Conservation (phyloP, 2,888 invertebrate species). For the Mechanitis messenoides region DNA sequence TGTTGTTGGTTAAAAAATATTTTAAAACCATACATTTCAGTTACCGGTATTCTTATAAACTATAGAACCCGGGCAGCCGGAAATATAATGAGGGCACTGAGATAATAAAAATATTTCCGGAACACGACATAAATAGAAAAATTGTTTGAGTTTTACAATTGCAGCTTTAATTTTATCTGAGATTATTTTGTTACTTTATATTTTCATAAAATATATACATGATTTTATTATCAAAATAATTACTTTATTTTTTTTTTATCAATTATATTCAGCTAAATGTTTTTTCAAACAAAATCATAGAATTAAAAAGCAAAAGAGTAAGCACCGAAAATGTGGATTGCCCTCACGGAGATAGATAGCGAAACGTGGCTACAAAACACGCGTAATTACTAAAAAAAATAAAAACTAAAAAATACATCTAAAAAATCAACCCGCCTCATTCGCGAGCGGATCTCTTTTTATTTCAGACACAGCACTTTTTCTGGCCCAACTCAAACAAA, state of each 20-base stretch:
- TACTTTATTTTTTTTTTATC: slow-evolving; percentile 2
- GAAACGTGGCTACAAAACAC: slow-evolving; percentile 41
- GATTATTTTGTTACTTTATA: neutral
- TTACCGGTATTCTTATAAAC: slow-evolving; percentile 4
- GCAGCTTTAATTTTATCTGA: neutral
- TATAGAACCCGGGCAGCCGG: slow-evolving; percentile 12
- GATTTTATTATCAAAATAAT: neutral
- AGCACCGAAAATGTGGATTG: slow-evolving; percentile 67
- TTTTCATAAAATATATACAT: neutral
- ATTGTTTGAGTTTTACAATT: neutral
- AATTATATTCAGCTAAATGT: neutral
- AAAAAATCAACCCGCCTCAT: slow-evolving; percentile 15
- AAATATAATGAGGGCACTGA: slow-evolving; percentile 22
- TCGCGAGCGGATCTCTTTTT: slow-evolving; percentile 18
- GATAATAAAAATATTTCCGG: slow-evolving; percentile 17
- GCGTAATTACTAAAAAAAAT: slow-evolving; percentile 31
- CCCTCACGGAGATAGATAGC: slow-evolving; percentile 62
- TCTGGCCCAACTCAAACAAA: slow-evolving; percentile 57
- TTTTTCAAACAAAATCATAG: slow-evolving; percentile 3
- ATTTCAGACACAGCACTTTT: slow-evolving; percentile 31
- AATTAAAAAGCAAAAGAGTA: slow-evolving; percentile 56
- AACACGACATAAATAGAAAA: slow-evolving; percentile 4
- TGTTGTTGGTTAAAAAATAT: neutral
- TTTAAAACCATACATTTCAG: neutral
- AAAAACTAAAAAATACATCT: slow-evolving; percentile 25